phyloP scores from a whole-genome alignment of 1,140 invertebrate genomes.

The Lethocerus indicus region DNA sequence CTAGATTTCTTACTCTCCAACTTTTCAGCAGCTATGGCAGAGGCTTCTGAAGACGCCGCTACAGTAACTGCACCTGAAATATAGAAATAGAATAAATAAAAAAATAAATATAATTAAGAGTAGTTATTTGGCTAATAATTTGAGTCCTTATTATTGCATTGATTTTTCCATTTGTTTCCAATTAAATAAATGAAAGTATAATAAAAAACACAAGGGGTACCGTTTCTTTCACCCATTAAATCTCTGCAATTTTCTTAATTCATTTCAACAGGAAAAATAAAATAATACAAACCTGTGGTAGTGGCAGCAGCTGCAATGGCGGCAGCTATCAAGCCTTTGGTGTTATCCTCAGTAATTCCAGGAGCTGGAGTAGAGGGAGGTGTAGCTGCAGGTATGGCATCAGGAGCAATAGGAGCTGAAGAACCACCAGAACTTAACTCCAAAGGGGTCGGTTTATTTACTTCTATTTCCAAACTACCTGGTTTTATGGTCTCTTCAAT shows the following conservation, averaged over 20 bases:
- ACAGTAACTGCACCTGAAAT: constrained; percentile 10
- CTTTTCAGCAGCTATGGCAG: constrained; percentile 6
- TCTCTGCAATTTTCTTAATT: too few species aligned
- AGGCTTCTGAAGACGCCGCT: constrained; percentile 12
- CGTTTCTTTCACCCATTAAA: too few species aligned
- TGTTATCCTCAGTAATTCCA: constrained; percentile 5
- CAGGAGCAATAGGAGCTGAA: background rate
- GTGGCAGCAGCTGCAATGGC: constrained; percentile 15
- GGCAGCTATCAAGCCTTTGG: constrained; percentile 9
- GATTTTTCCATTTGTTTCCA: background rate
- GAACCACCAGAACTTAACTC: background rate
- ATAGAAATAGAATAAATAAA: constrained; percentile 6
- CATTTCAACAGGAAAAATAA: too few species aligned
- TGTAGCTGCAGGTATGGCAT: constrained; percentile 5
- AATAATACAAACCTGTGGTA: constrained; percentile 4
- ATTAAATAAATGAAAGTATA: background rate
- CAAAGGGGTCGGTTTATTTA: too few species aligned
- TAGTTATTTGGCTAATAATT: background rate
- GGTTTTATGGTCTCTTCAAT: too few species aligned
- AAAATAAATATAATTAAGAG: background rate
- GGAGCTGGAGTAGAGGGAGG: constrained; percentile 15
- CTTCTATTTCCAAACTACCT: too few species aligned
- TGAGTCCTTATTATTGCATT: background rate
- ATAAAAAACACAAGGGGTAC: too few species aligned
- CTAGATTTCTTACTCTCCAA: constrained; percentile 9